These are phyloP conservation scores for Noctilio leporinus DNA, from an alignment of 2,113 vertebrate species.

Conservation along the genomic window DNA sequence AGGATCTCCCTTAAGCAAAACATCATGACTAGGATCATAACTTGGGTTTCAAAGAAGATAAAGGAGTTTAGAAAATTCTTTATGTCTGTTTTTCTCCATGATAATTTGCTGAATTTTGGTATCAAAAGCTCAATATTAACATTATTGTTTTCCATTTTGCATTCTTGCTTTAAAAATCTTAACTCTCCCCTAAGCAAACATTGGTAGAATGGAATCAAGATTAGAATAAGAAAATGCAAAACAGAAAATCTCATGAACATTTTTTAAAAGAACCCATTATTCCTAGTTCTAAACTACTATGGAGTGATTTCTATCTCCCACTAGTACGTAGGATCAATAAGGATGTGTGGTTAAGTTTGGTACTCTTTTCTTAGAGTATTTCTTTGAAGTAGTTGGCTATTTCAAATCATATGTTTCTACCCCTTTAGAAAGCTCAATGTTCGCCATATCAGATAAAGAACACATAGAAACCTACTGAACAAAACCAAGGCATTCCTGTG, in stretches of 20 bases:
- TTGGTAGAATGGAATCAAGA: background rate
- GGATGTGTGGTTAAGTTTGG: background rate
- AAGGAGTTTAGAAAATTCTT: background rate
- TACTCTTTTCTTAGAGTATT: background rate
- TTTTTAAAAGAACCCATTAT: background rate
- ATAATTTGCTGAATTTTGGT: background rate
- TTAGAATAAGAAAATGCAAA: background rate
- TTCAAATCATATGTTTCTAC: background rate
- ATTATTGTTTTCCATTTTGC: background rate
- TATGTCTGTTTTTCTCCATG: background rate
- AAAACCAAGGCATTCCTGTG: background rate
- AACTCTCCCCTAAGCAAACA: background rate
- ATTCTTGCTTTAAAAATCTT: constrained; percentile 15
- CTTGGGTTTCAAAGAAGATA: background rate
- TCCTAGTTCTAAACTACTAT: background rate
- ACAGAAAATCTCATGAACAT: background rate
- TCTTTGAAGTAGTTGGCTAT: background rate
- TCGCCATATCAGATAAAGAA: background rate
- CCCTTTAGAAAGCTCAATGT: background rate
- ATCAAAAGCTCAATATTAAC: constrained; percentile 2
- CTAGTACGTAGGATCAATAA: background rate
- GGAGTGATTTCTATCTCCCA: background rate
- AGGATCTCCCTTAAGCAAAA: background rate
- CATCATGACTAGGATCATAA: background rate
- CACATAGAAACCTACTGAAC: background rate